Evolutionary conservation across 1,140 invertebrate genomes (phyloP).

Genomic region (Diabrotica undecimpunctata): DNA sequence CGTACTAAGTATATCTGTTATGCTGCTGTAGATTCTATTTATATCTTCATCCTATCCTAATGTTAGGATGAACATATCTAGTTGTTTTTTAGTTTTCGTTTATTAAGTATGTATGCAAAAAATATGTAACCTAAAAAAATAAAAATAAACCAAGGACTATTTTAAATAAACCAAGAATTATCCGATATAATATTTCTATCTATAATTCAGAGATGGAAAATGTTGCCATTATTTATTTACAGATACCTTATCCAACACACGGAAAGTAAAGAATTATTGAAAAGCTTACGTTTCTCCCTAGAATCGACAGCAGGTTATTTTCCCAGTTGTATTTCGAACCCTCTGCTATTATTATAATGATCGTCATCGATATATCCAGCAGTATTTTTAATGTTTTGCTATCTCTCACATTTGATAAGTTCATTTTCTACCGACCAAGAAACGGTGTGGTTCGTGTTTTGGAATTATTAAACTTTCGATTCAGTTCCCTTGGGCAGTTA

Average conservation of each 20-base stretch:
- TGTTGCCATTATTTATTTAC: not conserved
- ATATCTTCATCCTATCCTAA: too few species aligned
- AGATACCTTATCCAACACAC: not conserved
- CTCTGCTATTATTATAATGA: conserved; percentile 12
- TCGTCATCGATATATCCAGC: conserved; percentile 10
- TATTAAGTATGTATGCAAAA: too few species aligned
- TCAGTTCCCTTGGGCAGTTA: conserved; percentile 3
- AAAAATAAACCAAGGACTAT: too few species aligned
- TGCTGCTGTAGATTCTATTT: too few species aligned
- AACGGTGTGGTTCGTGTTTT: conserved; percentile 4
- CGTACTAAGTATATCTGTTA: too few species aligned
- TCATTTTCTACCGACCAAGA: not conserved
- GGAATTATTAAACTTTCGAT: conserved; percentile 5
- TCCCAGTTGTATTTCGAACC: conserved; percentile 9
- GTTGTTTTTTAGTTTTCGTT: too few species aligned
- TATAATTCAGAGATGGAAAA: too few species aligned
- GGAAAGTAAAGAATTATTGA: conserved; percentile 13
- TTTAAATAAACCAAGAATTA: too few species aligned
- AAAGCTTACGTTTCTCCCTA: conserved; percentile 6
- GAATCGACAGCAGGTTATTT: conserved; percentile 9
- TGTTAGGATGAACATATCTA: too few species aligned
- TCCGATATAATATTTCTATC: too few species aligned
- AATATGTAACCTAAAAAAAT: too few species aligned
- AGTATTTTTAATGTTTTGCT: conserved; percentile 11
- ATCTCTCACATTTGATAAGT: conserved; percentile 10